Evolutionary conservation across 2,888 invertebrate species (phyloP), one percentile per base, ranked within the genome.

Genomic region (Xylota segnis): DNA sequence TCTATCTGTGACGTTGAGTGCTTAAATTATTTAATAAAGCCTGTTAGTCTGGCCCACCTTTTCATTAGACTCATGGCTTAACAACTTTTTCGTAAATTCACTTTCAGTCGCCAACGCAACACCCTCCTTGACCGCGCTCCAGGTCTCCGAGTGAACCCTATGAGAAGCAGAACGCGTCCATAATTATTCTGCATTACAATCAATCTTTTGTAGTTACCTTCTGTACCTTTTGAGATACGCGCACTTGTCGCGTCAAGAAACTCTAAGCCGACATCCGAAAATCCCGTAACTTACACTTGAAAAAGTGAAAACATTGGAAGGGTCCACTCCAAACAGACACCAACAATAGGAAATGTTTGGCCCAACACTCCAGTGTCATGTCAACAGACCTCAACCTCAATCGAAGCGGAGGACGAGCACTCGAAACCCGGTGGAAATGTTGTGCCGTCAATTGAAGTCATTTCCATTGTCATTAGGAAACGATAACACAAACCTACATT

Each of bases 401-500:
- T 79, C 70, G 12, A 65, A 45, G 23, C 63, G 23, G 61, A 63
- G 54, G 78, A 77, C 63, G 70, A 54, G 47, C 70, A 63, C 54
- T 77, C 61, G 34, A 78, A 63, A 18, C 47, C 63, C 23, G 23
- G 63, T 47, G 59, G 52, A 77, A 77, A 61, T 45, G 61, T 37
- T 54, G n/a, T n/a, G 61, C 45, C 47, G 56, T 45, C 70, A 63
- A 78, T 70, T 54, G 16, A 70, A 78, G 29, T 32, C 10, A 50
- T 56, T 59, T 70, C 56, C 61, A 78, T 71, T 71, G 70, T 70
- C 70, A 71, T 70, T 71, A 47, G 27, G 12, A 54, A 27, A 61
- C 59, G 52, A 71, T 78, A 45, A 71, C 70, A 52, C 23, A 70
- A 63, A 71, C 78, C 78, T 78, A 78, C 70, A 78, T 78, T 71